These are phyloP conservation scores for Sinocyclocheilus anophthalmus DNA, from an alignment of 2,113 vertebrate species.

Conservation along the genomic window DNA sequence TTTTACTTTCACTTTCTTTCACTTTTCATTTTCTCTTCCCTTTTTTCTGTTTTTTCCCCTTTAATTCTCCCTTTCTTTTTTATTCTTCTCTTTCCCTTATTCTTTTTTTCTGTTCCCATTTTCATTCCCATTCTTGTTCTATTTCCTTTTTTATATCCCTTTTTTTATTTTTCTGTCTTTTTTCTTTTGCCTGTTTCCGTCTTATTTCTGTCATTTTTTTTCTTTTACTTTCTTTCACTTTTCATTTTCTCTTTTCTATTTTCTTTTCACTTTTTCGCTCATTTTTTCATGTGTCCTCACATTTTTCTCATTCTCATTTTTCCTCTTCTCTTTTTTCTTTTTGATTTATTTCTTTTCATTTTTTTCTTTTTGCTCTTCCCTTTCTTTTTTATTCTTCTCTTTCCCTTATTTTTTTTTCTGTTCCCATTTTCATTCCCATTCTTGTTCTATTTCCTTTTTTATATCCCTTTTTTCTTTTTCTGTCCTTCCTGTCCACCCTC, in stretches of 20 bases:
- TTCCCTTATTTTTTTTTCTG: neutral
- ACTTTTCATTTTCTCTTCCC: neutral
- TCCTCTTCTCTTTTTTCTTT: neutral
- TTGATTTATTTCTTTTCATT: too few relatives aligned
- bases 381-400: neutral
- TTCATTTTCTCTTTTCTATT: neutral
- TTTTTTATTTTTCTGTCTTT: neutral
- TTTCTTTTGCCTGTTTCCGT: too few relatives aligned
- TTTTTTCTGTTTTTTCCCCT: too few relatives aligned
- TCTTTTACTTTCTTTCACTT: neutral
- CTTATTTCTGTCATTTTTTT: too few relatives aligned
- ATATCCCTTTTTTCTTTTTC: neutral
- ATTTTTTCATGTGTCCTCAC: neutral
- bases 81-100: too few relatives aligned
- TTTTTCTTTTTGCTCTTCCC: too few relatives aligned
- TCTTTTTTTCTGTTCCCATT: neutral
- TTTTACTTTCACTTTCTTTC: neutral
- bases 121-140: neutral
- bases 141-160: neutral
- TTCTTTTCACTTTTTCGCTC: neutral
- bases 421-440: neutral
- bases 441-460: neutral
- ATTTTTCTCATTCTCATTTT: neutral
- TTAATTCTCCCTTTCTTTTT: too few relatives aligned
- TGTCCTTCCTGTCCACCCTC: slow-evolving; percentile 9